These are phyloP conservation scores for Dendrocincla fuliginosa DNA, from an alignment of 2,797 vertebrate genomes.

Conservation along the genomic window DNA sequence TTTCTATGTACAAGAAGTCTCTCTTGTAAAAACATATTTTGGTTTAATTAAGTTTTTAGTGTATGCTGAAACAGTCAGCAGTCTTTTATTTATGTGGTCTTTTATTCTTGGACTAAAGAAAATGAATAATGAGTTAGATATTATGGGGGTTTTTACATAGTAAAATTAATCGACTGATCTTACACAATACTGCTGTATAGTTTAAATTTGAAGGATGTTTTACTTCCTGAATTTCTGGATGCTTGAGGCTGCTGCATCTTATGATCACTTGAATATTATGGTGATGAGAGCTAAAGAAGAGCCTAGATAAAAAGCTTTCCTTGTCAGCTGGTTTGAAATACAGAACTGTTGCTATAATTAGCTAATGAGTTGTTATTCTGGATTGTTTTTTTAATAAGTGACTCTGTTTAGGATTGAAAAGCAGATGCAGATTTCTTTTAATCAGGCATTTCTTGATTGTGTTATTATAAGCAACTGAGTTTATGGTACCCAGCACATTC, in stretches of 20 bases:
- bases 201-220: constrained; percentile 31
- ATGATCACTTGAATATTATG: constrained; percentile 6
- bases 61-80: not conserved
- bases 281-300: constrained; percentile 33
- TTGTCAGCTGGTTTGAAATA: constrained; percentile 52
- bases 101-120: not conserved
- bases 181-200: not conserved
- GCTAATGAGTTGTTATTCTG: constrained; percentile 49
- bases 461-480: constrained; percentile 40
- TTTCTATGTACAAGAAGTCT: not conserved
- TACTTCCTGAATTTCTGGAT: constrained; percentile 38
- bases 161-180: not conserved
- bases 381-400: constrained; percentile 45
- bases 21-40: not conserved
- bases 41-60: not conserved
- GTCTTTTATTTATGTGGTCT: not conserved
- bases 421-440: constrained; percentile 58
- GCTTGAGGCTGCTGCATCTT: constrained; percentile 1
- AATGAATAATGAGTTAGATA: not conserved
- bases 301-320: constrained; percentile 4
- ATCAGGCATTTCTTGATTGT: constrained; percentile 41
- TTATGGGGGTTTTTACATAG: not conserved
- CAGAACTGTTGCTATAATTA: constrained; percentile 58
- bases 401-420: constrained; percentile 43
- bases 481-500: constrained; percentile 41